phyloP scores from a whole-genome alignment of 2,888 invertebrate genomes.

The Andrena flavipes region DNA sequence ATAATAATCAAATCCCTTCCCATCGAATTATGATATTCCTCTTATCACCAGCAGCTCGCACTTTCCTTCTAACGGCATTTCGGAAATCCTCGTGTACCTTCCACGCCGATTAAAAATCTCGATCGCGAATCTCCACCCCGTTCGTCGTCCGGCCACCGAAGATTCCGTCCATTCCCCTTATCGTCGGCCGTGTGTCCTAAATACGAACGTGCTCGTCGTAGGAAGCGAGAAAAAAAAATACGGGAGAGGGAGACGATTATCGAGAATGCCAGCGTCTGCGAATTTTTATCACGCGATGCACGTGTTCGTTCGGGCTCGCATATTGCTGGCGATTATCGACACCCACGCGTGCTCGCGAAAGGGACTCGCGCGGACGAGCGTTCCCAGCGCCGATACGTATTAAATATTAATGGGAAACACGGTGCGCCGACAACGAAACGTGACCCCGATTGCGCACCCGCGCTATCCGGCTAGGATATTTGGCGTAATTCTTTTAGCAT shows the following conservation, averaged over 20 bases:
- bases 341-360: conserved; percentile 26
- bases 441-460: conserved; percentile 4
- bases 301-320: conserved; percentile 37
- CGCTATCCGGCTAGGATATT: background rate
- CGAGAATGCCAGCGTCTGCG: conserved; percentile 37
- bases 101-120: background rate
- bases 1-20: too few species aligned
- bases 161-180: conserved; percentile 22
- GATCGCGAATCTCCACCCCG: background rate
- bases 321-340: conserved; percentile 38
- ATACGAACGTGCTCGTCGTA: background rate
- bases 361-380: background rate
- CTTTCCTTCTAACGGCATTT: too few species aligned
- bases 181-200: conserved; percentile 16
- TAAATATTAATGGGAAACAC: conserved; percentile 10
- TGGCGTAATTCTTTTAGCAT: conserved; percentile 24
- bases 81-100: background rate
- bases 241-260: conserved; percentile 26
- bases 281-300: conserved; percentile 47
- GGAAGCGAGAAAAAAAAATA: background rate
- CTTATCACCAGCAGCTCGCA: too few species aligned
- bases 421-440: background rate
- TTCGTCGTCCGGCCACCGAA: conserved; percentile 1
- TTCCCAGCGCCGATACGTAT: background rate
- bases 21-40: too few species aligned